These are phyloP conservation scores for Formicarius rufipectus DNA, from an alignment of 2,113 vertebrate genomes.

Conservation along the genomic window DNA sequence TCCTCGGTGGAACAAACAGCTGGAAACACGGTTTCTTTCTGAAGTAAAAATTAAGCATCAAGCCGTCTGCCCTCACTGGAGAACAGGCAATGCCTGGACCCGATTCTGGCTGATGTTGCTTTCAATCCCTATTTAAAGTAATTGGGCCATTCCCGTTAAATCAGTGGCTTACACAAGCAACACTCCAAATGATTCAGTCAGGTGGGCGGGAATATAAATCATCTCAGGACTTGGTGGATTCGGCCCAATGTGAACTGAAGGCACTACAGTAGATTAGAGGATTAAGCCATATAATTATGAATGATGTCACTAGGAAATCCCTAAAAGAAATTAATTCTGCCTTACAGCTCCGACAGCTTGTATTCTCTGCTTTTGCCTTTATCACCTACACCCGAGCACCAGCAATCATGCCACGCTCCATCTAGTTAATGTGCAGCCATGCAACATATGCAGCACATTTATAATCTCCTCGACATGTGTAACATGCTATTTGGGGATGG, in stretches of 20 bases:
- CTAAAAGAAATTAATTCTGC: constrained; percentile 40
- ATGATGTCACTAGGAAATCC: constrained; percentile 29
- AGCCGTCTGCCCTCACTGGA: background rate
- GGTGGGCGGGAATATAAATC: background rate
- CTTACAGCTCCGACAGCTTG: background rate
- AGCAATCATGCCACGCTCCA: background rate
- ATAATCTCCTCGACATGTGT: fast-evolving
- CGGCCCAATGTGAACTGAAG: constrained; percentile 3
- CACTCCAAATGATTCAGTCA: background rate
- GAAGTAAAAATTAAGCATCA: background rate
- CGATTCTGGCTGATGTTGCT: background rate
- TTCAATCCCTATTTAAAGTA: background rate
- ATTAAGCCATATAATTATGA: constrained; percentile 41
- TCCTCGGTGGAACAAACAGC: background rate
- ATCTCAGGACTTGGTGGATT: constrained; percentile 16
- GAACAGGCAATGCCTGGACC: background rate
- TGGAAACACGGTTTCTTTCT: background rate
- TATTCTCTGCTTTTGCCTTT: background rate
- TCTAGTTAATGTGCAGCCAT: background rate
- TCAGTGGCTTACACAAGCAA: constrained; percentile 2
- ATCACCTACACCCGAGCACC: background rate
- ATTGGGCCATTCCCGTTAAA: constrained; percentile 1
- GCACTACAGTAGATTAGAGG: constrained; percentile 13
- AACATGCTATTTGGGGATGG: background rate
- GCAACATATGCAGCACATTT: background rate